These are phyloP conservation scores for Epinephelus cyanopodus DNA, from an alignment of 2,113 vertebrate species.

Conservation along the genomic window DNA sequence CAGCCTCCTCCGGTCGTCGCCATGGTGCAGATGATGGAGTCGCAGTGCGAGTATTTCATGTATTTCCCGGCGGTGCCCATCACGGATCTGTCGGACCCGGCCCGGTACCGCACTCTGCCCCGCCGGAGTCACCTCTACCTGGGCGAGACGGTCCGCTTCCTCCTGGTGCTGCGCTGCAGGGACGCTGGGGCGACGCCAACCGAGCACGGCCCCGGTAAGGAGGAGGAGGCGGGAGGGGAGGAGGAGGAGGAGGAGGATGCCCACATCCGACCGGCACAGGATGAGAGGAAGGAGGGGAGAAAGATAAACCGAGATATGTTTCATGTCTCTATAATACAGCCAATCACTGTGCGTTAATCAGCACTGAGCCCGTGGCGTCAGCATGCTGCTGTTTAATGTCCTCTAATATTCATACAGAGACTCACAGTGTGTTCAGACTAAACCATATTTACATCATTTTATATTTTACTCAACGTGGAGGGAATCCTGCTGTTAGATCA, in stretches of 20 bases:
- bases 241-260: neutral
- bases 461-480: too few relatives aligned
- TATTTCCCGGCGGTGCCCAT: slow-evolving; percentile 95
- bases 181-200: slow-evolving; percentile 79
- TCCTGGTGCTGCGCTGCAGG: slow-evolving; percentile 90
- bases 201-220: slow-evolving; percentile 79
- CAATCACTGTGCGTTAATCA: too few relatives aligned
- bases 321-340: too few relatives aligned
- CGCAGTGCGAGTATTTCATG: slow-evolving; percentile 96
- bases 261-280: too few relatives aligned
- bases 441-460: too few relatives aligned
- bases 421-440: too few relatives aligned
- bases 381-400: too few relatives aligned
- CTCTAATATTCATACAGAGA: too few relatives aligned
- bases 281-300: too few relatives aligned
- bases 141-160: slow-evolving; percentile 93
- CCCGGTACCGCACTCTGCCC: slow-evolving; percentile 90
- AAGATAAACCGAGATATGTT: too few relatives aligned
- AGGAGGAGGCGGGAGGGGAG: neutral
- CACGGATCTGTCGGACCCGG: slow-evolving; percentile 90
- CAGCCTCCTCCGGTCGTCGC: slow-evolving; percentile 67
- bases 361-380: too few relatives aligned
- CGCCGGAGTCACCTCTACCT: slow-evolving; percentile 93
- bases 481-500: too few relatives aligned
- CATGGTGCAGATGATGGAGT: slow-evolving; percentile 90